Conservation (phyloP, 2,888 invertebrate genomes). For the Drosophila birchii region DNA sequence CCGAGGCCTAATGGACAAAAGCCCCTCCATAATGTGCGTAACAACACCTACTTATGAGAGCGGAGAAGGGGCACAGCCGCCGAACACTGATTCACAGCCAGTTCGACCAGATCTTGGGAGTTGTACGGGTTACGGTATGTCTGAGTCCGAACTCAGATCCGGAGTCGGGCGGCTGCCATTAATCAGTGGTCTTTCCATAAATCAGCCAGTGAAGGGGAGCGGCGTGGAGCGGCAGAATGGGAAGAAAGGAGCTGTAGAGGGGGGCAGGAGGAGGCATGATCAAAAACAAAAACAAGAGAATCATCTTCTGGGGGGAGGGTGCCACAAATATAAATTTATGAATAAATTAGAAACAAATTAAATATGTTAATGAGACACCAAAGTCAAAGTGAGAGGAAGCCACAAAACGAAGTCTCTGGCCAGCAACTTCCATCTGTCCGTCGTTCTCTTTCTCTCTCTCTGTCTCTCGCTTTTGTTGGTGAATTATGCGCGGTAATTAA, state of each 20-base stretch:
- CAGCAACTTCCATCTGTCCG: constrained; percentile 16
- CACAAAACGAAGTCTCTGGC: constrained; percentile 30
- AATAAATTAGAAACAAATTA: constrained; percentile 81
- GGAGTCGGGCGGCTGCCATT: constrained; percentile 63
- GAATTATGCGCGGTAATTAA: constrained; percentile 79
- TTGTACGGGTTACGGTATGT: constrained; percentile 5
- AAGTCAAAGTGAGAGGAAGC: constrained; percentile 36
- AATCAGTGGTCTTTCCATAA: constrained; percentile 70
- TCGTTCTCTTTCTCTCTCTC: constrained; percentile 7
- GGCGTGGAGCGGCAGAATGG: not conserved
- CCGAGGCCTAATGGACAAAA: constrained; percentile 54
- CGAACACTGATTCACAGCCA: constrained; percentile 56
- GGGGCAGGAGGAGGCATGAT: constrained; percentile 8
- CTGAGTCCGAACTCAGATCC: constrained; percentile 23
- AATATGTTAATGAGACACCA: constrained; percentile 71
- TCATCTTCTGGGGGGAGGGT: constrained; percentile 54
- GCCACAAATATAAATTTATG: constrained; percentile 79
- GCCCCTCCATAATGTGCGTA: constrained; percentile 68
- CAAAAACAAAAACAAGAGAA: constrained; percentile 47
- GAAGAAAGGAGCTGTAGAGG: not conserved
- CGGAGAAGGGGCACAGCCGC: constrained; percentile 38
- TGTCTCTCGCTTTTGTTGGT: constrained; percentile 41
- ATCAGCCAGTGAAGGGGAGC: constrained; percentile 57
- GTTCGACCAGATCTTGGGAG: constrained; percentile 37
- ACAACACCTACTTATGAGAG: constrained; percentile 72